Evolutionary conservation across 2,797 vertebrate genomes (phyloP).

Genomic region (Rhinatrema bivittatum): DNA sequence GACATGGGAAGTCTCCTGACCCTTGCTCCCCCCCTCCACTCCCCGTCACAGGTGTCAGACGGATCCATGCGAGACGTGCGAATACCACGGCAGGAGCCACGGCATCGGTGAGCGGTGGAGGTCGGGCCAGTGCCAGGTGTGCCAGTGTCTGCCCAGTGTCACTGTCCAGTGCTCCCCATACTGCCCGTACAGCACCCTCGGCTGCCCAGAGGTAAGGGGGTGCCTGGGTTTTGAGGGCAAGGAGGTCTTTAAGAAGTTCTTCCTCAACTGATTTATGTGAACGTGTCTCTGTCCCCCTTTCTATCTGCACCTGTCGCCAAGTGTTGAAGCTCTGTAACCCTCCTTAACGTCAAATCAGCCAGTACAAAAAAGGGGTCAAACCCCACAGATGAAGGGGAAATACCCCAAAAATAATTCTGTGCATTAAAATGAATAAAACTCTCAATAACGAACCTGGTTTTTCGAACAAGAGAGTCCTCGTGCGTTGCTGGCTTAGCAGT

Average conservation of each 20-base stretch:
- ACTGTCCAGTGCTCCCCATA: slow-evolving; percentile 59
- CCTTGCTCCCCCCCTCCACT: fast-evolving
- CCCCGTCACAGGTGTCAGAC: slow-evolving; percentile 84
- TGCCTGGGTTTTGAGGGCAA: no score
- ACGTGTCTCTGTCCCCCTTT: neutral
- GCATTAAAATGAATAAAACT: no score
- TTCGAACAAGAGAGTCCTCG: neutral
- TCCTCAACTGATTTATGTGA: no score
- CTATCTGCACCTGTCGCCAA: neutral
- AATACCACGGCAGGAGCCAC: slow-evolving; percentile 48
- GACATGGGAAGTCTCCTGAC: no score
- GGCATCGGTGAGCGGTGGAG: slow-evolving; percentile 69
- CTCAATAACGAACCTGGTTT: no score
- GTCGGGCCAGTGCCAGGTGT: slow-evolving; percentile 60
- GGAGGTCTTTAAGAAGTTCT: fast-evolving
- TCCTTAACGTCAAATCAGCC: no score
- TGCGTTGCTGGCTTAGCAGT: fast-evolving
- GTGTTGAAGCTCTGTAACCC: no score
- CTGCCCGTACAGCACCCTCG: slow-evolving; percentile 50
- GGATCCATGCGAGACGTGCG: slow-evolving; percentile 64
- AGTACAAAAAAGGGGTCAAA: no score
- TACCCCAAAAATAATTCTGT: no score
- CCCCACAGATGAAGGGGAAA: no score
- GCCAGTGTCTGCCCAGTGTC: slow-evolving; percentile 66
- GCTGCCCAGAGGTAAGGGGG: slow-evolving; percentile 70